These are phyloP conservation scores for Trichacis sp. DNA, from an alignment of 2,888 invertebrate species.

Conservation along the genomic window DNA sequence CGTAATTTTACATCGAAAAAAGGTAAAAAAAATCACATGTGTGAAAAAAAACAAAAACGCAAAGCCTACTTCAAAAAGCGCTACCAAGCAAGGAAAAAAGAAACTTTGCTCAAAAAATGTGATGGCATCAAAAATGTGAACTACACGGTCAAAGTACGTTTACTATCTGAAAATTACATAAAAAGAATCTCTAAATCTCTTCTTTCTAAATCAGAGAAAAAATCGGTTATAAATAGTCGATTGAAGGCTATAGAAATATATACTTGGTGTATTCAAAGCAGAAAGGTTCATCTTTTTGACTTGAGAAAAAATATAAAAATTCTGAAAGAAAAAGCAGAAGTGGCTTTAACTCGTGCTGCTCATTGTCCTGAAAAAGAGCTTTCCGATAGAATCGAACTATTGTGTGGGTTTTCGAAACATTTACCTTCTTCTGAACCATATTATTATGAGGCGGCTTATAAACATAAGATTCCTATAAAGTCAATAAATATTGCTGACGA, in stretches of 20 bases:
- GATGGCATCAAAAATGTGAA: no score
- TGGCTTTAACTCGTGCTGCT: not conserved
- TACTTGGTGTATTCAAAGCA: not conserved
- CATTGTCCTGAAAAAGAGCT: not conserved
- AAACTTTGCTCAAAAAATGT: no score
- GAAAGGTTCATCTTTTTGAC: not conserved
- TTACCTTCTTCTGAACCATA: not conserved
- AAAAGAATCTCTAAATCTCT: not conserved
- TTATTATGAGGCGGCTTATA: not conserved
- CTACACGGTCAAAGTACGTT: no score
- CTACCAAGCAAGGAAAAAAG: no score
- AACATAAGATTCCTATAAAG: no score
- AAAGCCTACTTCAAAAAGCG: no score
- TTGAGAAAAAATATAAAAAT: not conserved
- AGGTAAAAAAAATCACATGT: no score
- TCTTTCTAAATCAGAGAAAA: not conserved
- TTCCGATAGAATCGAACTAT: not conserved
- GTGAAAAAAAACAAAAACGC: no score
- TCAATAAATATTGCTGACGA: no score
- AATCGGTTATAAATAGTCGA: not conserved
- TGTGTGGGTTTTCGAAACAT: constrained; percentile 1
- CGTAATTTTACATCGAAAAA: no score
- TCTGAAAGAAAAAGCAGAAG: not conserved
- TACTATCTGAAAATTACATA: not conserved
- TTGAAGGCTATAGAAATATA: not conserved